Evolutionary conservation across 2,888 invertebrate species (phyloP).

Genomic region (Microctonus hyperodae): DNA sequence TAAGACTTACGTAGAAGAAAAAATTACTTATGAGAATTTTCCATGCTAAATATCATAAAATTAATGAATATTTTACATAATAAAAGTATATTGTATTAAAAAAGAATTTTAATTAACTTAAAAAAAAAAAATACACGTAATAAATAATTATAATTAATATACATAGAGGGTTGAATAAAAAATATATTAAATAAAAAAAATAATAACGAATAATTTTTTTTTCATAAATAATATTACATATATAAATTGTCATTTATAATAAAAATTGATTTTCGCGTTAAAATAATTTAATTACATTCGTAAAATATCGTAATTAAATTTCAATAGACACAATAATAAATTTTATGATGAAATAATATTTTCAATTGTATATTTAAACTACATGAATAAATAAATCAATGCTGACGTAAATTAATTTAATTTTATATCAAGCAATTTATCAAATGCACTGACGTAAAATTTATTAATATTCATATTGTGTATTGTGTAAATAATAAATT

Average conservation of each 20-base stretch:
- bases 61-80: too few species aligned
- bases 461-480: background rate
- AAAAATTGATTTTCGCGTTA: background rate
- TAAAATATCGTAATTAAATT: background rate
- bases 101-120: too few species aligned
- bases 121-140: too few species aligned
- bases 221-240: background rate
- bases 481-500: background rate
- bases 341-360: background rate
- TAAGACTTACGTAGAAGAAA: background rate
- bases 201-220: background rate
- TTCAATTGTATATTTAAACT: background rate
- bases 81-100: too few species aligned
- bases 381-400: constrained; percentile 9
- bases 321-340: background rate
- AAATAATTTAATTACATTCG: background rate
- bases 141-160: too few species aligned
- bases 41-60: background rate
- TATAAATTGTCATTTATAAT: background rate
- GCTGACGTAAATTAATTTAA: background rate
- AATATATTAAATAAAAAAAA: background rate
- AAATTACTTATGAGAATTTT: constrained; percentile 16
- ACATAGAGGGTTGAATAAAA: too few species aligned
- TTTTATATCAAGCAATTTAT: background rate
- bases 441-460: background rate